Evolutionary conservation across 2,797 vertebrate genomes (phyloP), one percentile per base, ranked within the genome.

Genomic region (Tokudaia muenninki): DNA sequence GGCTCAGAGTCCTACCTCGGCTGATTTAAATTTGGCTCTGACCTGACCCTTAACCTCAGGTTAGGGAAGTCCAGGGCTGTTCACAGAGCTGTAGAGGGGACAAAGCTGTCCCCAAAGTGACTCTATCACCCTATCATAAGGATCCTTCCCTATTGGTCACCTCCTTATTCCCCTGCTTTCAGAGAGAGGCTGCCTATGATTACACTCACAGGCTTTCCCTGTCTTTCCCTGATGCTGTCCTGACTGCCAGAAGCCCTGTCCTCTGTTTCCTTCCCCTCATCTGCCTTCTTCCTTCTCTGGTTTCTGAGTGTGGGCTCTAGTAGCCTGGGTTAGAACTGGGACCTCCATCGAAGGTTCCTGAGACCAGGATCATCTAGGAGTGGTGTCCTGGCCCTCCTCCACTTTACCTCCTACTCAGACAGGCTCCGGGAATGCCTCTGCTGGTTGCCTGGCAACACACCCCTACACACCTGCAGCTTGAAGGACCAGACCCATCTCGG

Each of bases 391-490:
- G 70, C 75, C 34, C 26, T 55, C 34, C 37, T 55, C 26, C 8
- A 16, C 37, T 55, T 78, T 13, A 41, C 77, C 34, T 72, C 87
- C 70, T 12, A 78, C 72, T 83, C 55, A 19, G 19, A 65, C 12
- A 44, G 37, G 16, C 74, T 90, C 84, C 82, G 82, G 80, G 63
- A 95, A 61, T 29, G 31, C 37, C 75, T 80, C 72, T 83, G 7
- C 31, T 37, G 74, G 88, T 96, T 96, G 92, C 95, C 83, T 80
- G 79, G 94, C 92, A 94, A 95, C 95, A 91, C n/a, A 57, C 63
- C 83, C 47, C 67, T 83, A 84, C 88, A 92, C 21, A 92, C 79
- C 70, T 95, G 82, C 59, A 78, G 22, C 19, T 55, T 41, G 63
- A 81, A 72, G 90, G n/a, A 92, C 57, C 63, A 37, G 55, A 50